A percentile compares a stretch with the other conserved stretches of the same genome.
These are phyloP conservation scores for Hirtodrosophila alboralis DNA, from an alignment of 2,888 invertebrate genomes.

Conservation along the genomic window DNA sequence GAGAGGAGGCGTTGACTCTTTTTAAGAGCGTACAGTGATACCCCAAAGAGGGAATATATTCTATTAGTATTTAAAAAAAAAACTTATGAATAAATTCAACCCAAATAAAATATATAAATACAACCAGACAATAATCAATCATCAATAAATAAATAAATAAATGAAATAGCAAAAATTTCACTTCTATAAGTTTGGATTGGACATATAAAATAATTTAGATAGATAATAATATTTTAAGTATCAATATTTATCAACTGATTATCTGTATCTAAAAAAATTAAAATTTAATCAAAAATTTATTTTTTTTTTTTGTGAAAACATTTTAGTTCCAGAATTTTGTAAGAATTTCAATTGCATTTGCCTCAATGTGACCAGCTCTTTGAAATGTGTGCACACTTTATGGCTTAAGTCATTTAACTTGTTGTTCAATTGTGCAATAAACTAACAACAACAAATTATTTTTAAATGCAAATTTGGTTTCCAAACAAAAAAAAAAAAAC, in stretches of 20 bases:
- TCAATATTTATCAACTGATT: too few species aligned
- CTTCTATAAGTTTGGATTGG: too few species aligned
- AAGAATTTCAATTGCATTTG: slow-evolving; percentile 3
- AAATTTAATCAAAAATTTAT: too few species aligned
- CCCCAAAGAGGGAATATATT: neutral
- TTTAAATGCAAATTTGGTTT: slow-evolving; percentile 63
- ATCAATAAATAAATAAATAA: too few species aligned
- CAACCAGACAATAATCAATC: too few species aligned
- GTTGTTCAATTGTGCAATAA: slow-evolving; percentile 68
- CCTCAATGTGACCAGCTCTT: slow-evolving; percentile 37
- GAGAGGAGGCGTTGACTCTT: slow-evolving; percentile 10
- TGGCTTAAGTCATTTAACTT: slow-evolving; percentile 56
- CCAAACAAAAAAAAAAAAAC: slow-evolving; percentile 16
- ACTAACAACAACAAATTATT: slow-evolving; percentile 53
- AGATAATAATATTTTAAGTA: too few species aligned
- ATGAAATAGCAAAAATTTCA: too few species aligned
- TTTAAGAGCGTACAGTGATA: slow-evolving; percentile 17
- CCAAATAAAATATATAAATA: too few species aligned
- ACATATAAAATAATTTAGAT: too few species aligned
- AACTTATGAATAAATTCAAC: too few species aligned
- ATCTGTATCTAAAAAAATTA: too few species aligned
- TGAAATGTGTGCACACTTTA: slow-evolving; percentile 36
- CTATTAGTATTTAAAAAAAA: too few species aligned
- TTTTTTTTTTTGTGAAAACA: neutral
- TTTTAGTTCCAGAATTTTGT: neutral